Evolutionary conservation across 2,888 invertebrate species (phyloP), one percentile per base, ranked within the genome.

Genomic region (Cerastis rubricosa): DNA sequence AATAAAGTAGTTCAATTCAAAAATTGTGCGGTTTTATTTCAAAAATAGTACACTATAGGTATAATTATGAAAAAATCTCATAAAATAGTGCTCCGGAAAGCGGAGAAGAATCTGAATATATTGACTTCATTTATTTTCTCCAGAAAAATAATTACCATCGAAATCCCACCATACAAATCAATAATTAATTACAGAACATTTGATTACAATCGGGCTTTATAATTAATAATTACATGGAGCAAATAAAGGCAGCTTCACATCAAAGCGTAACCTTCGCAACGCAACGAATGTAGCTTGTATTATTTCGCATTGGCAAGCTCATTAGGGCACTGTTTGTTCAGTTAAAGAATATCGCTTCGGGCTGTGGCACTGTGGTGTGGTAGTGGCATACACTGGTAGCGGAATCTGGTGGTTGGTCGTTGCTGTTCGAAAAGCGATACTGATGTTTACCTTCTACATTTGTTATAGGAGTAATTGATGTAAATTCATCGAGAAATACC

Each of bases 271-370:
- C 65, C 76, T 79, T 71, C 79, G 79, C 74, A 76, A 59, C 80
- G 77, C 47, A 75, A 78, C 76, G 72, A 80, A 80, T 64, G 78
- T 84, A 69, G 80, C 80, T 86, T 85, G 87, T 88, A 90, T 90
- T 90, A 90, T 90, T 91, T 90, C 88, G 85, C 88, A 89, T 89
- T 86, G 90, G 88, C 86, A 80, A 89, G 88, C 89, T 93, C 92
- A 93, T 93, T 92, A 92, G 83, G 81, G 71, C 83, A 64, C 40
- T 90, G 91, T 91, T 91, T 92, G 92, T 90, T 88, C 90, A 88
- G 91, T 91, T 90, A 91, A 89, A 90, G 91, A 88, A 88, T 87
- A 89, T 87, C 80, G 91, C 93, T 88, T 80, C 85, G 76, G 91
- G 92, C 89, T 81, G 76, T 79, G 85, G 78, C 72, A 66, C 43